A percentile compares a stretch with the other conserved stretches of the same genome.
These are phyloP conservation scores for Myotis davidii DNA, from an alignment of 2,113 vertebrate species.

Conservation along the genomic window DNA sequence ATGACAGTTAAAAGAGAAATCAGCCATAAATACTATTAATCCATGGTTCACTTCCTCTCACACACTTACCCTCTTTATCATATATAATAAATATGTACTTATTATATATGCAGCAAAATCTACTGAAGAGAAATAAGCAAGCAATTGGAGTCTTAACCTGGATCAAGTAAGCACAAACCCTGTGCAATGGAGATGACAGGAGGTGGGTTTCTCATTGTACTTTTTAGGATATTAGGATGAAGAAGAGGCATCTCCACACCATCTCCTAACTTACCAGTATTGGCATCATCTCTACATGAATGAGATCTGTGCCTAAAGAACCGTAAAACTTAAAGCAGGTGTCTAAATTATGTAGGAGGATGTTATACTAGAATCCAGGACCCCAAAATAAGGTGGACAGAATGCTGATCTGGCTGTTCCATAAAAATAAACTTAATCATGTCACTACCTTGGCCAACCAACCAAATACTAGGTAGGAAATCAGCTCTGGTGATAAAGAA, in stretches of 20 bases:
- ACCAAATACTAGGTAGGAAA: background rate
- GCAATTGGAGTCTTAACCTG: background rate
- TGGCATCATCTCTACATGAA: background rate
- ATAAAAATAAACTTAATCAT: constrained; percentile 29
- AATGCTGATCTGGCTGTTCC: background rate
- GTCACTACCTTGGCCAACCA: background rate
- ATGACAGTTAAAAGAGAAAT: background rate
- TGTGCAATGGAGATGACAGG: background rate
- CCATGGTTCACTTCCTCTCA: background rate
- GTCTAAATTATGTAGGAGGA: background rate
- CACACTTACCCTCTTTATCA: background rate
- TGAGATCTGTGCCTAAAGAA: background rate
- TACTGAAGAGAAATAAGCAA: constrained; percentile 22
- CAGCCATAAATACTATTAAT: background rate
- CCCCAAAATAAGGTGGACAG: background rate
- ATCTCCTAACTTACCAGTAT: background rate
- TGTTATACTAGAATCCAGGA: background rate
- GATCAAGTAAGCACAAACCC: constrained; percentile 4
- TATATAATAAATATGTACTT: background rate
- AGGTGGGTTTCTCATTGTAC: background rate
- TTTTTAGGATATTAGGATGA: background rate
- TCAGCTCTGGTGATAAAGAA: constrained; percentile 3
- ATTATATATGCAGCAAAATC: background rate
- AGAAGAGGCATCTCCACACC: background rate
- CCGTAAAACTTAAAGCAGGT: background rate